Base-by-base conservation (phyloP, 2,113 vertebrate species). In the Pelobates fuscus region DNA sequence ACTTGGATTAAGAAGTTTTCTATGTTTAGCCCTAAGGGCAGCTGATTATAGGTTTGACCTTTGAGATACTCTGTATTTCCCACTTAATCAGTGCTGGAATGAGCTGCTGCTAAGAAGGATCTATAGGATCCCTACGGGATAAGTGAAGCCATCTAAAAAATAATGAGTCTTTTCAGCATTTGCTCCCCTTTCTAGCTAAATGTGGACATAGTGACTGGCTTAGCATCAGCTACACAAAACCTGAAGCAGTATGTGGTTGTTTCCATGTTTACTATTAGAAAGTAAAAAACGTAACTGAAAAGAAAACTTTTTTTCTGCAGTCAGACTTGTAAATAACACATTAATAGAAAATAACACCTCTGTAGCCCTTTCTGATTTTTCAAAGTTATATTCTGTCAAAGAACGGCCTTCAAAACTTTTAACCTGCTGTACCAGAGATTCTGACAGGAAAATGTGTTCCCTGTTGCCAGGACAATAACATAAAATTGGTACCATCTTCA, bases 31-130 rank as follows among this genome's bases (percentile, higher is more conserved):
- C 89, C 87, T 85, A 69, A 88, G 84, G 88, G 88, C 77, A 88
- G 70, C 78, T 91, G 90, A 94, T 92, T 92, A 90, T 91, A 90
- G 86, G 81, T 88, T 84, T 91, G 89, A 93, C 90, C 91, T 93
- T 90, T 85, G 85, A 91, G 89, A 91, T 86, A 89, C 84, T 87
- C 74, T 88, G 84, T 85, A 84, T 92, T 92, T 92, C 88, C 86
- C 84, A 89, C 86, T 92, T 93, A 93, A 93, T 93, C 90, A 92
- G 87, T 76, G 58, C 81, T 81, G 80, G 88, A 93, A 93, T 92
- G 88, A 93, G 88, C 78, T 88, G 84, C 82, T 84, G 84, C 88
- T 90, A 91, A 90, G 82, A 88, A 86, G 88, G 79, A 89, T 89
- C 86, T 85, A 85, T 80, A 83, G 75, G 55, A 90, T 86, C 80